A percentile compares a stretch with the other conserved stretches of the same genome.
Conservation (phyloP, 2,797 vertebrate genomes). For the Sphenopsis melanotis region DNA sequence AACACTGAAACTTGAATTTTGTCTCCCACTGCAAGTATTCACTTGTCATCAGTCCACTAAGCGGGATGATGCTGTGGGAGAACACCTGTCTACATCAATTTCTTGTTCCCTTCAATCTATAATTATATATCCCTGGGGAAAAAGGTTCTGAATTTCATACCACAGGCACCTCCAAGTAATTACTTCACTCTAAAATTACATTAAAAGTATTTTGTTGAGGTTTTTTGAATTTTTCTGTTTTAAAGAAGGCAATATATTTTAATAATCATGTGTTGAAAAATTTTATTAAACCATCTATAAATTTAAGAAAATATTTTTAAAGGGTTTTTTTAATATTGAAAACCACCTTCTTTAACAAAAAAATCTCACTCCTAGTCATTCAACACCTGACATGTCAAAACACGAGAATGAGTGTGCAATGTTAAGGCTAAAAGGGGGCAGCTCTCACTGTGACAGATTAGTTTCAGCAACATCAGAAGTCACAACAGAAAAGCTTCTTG, state of each 20-base stretch:
- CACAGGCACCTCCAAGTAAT: neutral
- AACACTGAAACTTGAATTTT: neutral
- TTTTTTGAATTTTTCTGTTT: neutral
- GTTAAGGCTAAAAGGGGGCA: neutral
- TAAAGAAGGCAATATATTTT: neutral
- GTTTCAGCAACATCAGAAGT: slow-evolving; percentile 43
- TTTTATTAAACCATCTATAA: neutral
- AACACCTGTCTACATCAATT: slow-evolving; percentile 5
- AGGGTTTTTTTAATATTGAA: neutral
- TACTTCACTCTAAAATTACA: neutral
- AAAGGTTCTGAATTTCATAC: neutral
- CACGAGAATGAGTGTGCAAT: neutral
- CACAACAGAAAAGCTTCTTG: slow-evolving; percentile 43
- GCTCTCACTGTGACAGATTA: slow-evolving; percentile 34
- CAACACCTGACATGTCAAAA: slow-evolving; percentile 9
- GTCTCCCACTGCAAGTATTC: neutral
- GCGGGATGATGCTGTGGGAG: neutral
- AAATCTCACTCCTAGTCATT: neutral
- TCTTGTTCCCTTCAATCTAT: neutral
- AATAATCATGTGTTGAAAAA: neutral
- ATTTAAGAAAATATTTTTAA: neutral
- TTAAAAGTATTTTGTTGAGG: neutral
- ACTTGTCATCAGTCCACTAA: neutral
- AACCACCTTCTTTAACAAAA: neutral
- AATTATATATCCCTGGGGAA: neutral